Base-by-base conservation (phyloP, 1,140 invertebrate species). In the Drosophila suzukii region DNA sequence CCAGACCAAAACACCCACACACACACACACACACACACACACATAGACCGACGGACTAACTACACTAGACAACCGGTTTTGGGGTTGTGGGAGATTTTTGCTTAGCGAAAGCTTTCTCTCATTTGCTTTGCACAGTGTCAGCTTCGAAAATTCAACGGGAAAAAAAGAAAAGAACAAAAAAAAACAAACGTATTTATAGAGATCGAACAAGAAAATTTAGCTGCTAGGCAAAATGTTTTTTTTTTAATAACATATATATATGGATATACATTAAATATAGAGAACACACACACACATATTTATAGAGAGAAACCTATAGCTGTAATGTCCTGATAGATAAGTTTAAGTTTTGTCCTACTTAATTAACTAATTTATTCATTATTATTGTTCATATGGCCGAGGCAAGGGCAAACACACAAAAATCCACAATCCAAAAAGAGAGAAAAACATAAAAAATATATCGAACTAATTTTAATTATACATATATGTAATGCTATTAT, bases 351-450 rank as follows among this genome's bases (percentile, higher is more conserved):
- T 39, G 53, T 36, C 56, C 75, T 77, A 75, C 66, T 56, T 77
- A 77, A 70, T 77, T 77, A 75, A 77, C 17, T 77, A 77, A 70
- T 77, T 77, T 77, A 77, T 77, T 77, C 75, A 63, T 38, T 57
- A 60, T 74, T 57, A 65, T 57, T 75, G 57, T 55, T 57, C 70
- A 53, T 59, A 53, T 34, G 50, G 66, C 66, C 63, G 63, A 55
- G 49, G 50, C 66, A 70, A 70, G 50, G 66, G 50, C 49, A 55
- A 55, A 55, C 49, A 65, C 36, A 62, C 27, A 27, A 5, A 27
- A 27, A 27, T 56, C 55, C 55, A 63, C 59, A 63, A 66, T 66
- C 62, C 62, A 66, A 54, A 44, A 66, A 67, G 0, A 44, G 24
- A 55, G n/a, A 32, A 55, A 36, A 38, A 46, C 32, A n/a, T 20